phyloP scores from a whole-genome alignment of 1,140 invertebrate genomes.

The Pomacea maculata region DNA sequence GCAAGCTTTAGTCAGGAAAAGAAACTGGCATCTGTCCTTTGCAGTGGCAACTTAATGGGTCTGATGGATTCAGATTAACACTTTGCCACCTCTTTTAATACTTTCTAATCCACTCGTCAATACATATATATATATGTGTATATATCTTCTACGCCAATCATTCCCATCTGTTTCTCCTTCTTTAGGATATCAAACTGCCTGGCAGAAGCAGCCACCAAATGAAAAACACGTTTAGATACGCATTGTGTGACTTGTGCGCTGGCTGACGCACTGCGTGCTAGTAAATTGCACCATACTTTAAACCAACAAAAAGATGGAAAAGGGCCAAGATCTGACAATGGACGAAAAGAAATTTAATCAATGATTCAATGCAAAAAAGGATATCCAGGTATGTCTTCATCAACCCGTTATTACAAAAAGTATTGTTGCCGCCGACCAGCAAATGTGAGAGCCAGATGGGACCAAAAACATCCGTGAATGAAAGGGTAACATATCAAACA shows the following conservation, averaged over 20 bases:
- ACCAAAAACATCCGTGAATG: neutral
- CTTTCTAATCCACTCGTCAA: too few species aligned
- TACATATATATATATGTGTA: too few species aligned
- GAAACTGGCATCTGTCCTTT: too few species aligned
- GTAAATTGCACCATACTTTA: slow-evolving; percentile 16
- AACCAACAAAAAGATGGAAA: neutral
- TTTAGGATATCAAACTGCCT: too few species aligned
- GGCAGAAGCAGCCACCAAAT: too few species aligned
- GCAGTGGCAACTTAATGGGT: too few species aligned
- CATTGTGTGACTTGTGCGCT: slow-evolving; percentile 12
- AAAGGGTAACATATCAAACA: neutral
- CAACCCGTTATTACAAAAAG: slow-evolving; percentile 10
- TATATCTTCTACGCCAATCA: too few species aligned
- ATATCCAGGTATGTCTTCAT: neutral
- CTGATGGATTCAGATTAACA: too few species aligned
- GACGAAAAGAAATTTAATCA: neutral
- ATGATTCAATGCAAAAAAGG: neutral
- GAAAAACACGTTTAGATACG: too few species aligned
- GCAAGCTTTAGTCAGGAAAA: too few species aligned
- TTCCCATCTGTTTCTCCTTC: too few species aligned
- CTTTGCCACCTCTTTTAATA: too few species aligned
- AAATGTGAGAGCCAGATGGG: neutral
- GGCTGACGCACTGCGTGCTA: slow-evolving; percentile 10
- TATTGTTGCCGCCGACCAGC: slow-evolving; percentile 1
- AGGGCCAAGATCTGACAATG: slow-evolving; percentile 8